A percentile compares a stretch with the other conserved stretches of the same genome.
Evolutionary conservation across 2,888 invertebrate genomes (phyloP).

Genomic region (Hyposoter dolosus): DNA sequence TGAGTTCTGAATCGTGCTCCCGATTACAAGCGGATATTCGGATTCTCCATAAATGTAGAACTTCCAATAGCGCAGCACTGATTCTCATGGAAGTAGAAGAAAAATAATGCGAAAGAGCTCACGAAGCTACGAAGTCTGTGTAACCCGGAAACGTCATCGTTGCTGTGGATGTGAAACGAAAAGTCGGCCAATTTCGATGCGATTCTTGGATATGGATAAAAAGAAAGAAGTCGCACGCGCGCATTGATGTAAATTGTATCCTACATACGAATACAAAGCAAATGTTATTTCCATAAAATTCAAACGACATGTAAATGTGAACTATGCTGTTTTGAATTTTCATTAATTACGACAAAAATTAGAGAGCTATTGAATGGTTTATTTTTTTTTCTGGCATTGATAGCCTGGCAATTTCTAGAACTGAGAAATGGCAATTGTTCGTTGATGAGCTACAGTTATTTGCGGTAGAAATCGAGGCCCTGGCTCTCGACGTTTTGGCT

Average conservation of each 20-base stretch:
- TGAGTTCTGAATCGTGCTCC: not conserved
- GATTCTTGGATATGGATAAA: conserved; percentile 34
- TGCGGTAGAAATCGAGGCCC: no score
- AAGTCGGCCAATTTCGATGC: conserved; percentile 45
- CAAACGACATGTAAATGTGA: not conserved
- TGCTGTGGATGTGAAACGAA: conserved; percentile 44
- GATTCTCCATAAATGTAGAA: conserved; percentile 26
- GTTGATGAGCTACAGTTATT: no score
- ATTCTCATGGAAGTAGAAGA: conserved; percentile 38
- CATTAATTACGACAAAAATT: not conserved
- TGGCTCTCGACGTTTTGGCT: no score
- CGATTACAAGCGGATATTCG: conserved; percentile 43
- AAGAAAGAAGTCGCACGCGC: conserved; percentile 42
- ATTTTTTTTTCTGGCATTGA: no score
- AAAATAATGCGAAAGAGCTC: conserved; percentile 18
- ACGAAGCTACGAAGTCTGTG: not conserved
- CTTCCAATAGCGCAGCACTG: not conserved
- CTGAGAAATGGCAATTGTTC: no score
- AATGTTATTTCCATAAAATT: not conserved
- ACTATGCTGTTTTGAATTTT: not conserved
- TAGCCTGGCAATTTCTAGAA: no score
- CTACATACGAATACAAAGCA: not conserved
- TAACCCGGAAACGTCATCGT: conserved; percentile 56
- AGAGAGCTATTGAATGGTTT: no score
- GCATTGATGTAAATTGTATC: not conserved